Conservation (phyloP, 92 coral and sea anemone species). For the Porites evermanni region DNA sequence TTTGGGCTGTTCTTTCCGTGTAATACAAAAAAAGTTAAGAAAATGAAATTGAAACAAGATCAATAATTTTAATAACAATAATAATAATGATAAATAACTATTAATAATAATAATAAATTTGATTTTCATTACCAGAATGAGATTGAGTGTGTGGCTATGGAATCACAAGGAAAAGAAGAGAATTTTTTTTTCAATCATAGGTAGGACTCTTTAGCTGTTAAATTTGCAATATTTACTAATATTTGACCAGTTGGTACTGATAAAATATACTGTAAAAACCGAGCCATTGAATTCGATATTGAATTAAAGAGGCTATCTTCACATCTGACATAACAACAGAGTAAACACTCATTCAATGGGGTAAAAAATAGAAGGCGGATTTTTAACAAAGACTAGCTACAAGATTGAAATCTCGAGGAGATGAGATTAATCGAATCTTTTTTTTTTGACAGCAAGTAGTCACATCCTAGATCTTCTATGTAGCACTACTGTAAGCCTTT, state of each 20-base stretch:
- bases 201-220: not conserved
- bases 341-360: constrained; percentile 10
- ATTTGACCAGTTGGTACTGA: not conserved
- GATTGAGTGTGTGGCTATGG: not conserved
- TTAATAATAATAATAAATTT: no score
- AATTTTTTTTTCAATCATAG: not conserved
- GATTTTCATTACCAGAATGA: no score
- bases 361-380: not conserved
- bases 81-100: no score
- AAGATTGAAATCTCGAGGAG: not conserved
- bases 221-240: not conserved
- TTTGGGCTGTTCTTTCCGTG: no score
- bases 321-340: not conserved
- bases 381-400: not conserved
- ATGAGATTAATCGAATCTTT: not conserved
- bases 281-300: not conserved
- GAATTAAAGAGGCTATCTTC: not conserved
- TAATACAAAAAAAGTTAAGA: no score
- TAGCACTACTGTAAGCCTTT: not conserved
- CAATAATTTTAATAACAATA: no score
- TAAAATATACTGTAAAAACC: not conserved
- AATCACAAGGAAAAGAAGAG: not conserved
- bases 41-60: no score
- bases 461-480: not conserved
- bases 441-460: not conserved